These are phyloP conservation scores for Todiramphus chloris DNA, from an alignment of 2,113 vertebrate species.

Conservation along the genomic window DNA sequence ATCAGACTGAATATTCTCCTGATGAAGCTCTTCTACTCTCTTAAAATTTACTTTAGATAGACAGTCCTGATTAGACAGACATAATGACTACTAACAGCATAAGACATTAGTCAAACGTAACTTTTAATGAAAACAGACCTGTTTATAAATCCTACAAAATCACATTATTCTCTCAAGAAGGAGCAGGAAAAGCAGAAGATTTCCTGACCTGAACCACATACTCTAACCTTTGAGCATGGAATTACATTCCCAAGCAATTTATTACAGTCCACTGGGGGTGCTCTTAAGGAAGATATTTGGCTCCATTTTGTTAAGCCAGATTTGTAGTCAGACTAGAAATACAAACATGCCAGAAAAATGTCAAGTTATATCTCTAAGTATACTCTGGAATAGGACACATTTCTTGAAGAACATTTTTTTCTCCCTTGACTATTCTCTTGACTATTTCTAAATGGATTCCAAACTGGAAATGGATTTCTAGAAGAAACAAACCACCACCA, in stretches of 20 bases:
- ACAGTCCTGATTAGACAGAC: background rate
- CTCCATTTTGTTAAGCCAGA: background rate
- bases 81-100: background rate
- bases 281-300: conserved; percentile 9
- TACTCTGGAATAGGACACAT: background rate
- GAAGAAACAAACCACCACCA: conserved; percentile 12
- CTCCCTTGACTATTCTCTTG: background rate
- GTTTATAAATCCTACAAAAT: background rate
- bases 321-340: conserved; percentile 21
- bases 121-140: background rate
- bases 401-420: conserved; percentile 17
- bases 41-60: background rate
- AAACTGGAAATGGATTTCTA: conserved; percentile 23
- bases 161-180: background rate
- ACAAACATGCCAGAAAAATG: background rate
- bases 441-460: background rate
- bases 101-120: background rate
- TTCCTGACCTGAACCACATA: conserved; percentile 27
- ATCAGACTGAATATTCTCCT: background rate
- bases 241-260: conserved; percentile 30
- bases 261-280: background rate
- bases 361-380: conserved; percentile 4
- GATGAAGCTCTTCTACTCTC: background rate
- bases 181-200: conserved; percentile 16
- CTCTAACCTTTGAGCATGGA: conserved; percentile 27